Evolutionary conservation across 2,888 invertebrate species (phyloP), one percentile per base, ranked within the genome.

Genomic region (Subacronicta megacephala): DNA sequence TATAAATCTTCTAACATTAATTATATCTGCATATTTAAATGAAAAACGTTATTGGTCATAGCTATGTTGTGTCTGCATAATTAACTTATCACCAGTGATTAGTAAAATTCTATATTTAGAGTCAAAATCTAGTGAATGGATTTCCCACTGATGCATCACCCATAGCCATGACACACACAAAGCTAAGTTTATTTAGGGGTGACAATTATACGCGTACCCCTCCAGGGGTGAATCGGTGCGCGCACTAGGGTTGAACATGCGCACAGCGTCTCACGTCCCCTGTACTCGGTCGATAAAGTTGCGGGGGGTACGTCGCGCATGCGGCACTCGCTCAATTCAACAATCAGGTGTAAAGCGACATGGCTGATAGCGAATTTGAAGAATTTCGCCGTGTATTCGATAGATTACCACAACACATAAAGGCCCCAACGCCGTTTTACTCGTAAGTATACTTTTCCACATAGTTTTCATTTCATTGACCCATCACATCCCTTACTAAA

Each of bases 281-380:
- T 44, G 58, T 61, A 55, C 62, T 58, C 77, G 91, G 85, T 93
- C 93, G 88, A 93, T 94, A 92, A 55, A 68, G 67, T 68, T 68
- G 78, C 74, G 74, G 80, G 81, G 71, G 46, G 44, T 51, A 45
- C 62, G 65, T 72, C 85, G 88, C 91, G 93, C 93, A 90, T 90
- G 92, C 89, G 89, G 64, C 59, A 71, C 72, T 62, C 71, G 78
- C 73, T 80, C 66, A 78, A 72, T 72, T 75, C 75, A 76, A 96
- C 97, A 93, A 97, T 97, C 97, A 97, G 97, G 84, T 90, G 91
- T 83, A 84, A 85, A 92, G 86, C 95, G 95, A 95, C 94, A 98
- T 98, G 98, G 98, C 98, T 83, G 98, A 98, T 95, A 97, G 96
- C 90, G 98, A 98, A 94, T 98, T 97, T 94, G 98, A 98, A 93